Base-by-base conservation (phyloP, 1,140 invertebrate genomes). In the Berghia stephanieae region DNA sequence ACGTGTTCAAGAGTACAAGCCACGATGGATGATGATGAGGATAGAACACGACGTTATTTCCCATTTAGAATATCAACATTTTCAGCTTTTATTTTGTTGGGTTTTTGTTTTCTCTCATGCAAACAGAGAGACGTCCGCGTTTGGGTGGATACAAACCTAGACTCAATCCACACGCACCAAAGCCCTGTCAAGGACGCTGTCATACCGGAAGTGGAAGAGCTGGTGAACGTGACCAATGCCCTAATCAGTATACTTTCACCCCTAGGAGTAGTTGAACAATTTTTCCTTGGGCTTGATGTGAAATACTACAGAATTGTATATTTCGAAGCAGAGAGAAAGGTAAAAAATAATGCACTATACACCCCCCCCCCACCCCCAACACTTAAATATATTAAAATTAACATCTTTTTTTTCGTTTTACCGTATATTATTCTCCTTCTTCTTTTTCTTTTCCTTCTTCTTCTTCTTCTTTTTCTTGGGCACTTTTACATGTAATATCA, bases 301-400 rank as follows among this genome's bases (percentile, higher is more conserved):
- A 80, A 85, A 49, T 88, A 86, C 73, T 87, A 84, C 80, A 82
- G 83, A 44, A 63, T 81, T 27, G 80, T 86, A 3, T 82, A 84
- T 6, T 79, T 87, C 34, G 71, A 79, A 27, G 63, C 86, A 1
- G 87, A 88, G 38, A 84, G 77, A 72, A 83, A 83, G 79, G 87
- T 87, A n/a, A n/a, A n/a, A n/a, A n/a, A n/a, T n/a, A n/a, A n/a
- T n/a, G n/a, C n/a, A n/a, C n/a, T n/a, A n/a, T n/a, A n/a, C n/a
- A n/a, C n/a, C n/a, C n/a, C n/a, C n/a, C n/a, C n/a, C n/a, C n/a
- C n/a, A n/a, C n/a, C n/a, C n/a, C n/a, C n/a, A n/a, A n/a, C n/a
- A n/a, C n/a, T n/a, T n/a, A n/a, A n/a, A n/a, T n/a, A n/a, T n/a
- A n/a, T n/a, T n/a, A n/a, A n/a, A n/a, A n/a, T n/a, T n/a, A n/a